Base-by-base conservation (phyloP, 1,140 invertebrate genomes). In the Scaptomyza pallida region DNA sequence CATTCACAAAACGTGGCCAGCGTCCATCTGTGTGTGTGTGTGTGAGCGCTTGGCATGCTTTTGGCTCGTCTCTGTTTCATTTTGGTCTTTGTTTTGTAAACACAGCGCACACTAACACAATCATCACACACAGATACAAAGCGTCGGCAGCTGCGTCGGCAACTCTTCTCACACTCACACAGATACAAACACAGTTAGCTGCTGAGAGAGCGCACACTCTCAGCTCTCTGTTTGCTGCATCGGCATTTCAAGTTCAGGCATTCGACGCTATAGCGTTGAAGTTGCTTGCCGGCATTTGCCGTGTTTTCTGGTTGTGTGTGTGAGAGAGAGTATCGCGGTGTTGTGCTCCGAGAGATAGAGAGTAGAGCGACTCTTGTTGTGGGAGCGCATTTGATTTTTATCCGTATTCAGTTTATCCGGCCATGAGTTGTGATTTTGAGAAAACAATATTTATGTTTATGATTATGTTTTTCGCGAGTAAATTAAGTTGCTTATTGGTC, bases 51-150 rank as follows among this genome's bases (percentile, higher is more conserved):
- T 81, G 78, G 78, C 78, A 81, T 82, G 78, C 73, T 73, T 81
- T 82, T 73, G 73, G 51, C 75, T 73, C 62, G 59, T 67, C 40
- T 47, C 78, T 72, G 63, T 57, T 68, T 78, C 74, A 59, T 57
- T 71, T 82, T 72, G 61, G 79, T 85, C 54, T 83, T 86, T 85
- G 81, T 85, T 85, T 85, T 85, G 77, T 81, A 85, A 85, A 86
- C 80, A 89, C 79, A 85, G 51, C 68, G 48, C 69, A 41, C 43
- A 61, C 54, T 69, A 48, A 62, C 67, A 43, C 50, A 69, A 50
- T 59, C 67, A 43, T n/a, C 50, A 64, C 62, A 68, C 57, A 67
- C 45, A 41, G 37, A 16, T 21, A 57, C 61, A 59, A 45, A 33
- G 48, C 30, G 15, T 78, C 77, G 77, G 78, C 78, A 80, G 78